Percentiles rank a stretch among this genome's conserved stretches.
These are phyloP conservation scores for Plestiodon gilberti DNA, from an alignment of 2,113 vertebrate species.

Conservation along the genomic window DNA sequence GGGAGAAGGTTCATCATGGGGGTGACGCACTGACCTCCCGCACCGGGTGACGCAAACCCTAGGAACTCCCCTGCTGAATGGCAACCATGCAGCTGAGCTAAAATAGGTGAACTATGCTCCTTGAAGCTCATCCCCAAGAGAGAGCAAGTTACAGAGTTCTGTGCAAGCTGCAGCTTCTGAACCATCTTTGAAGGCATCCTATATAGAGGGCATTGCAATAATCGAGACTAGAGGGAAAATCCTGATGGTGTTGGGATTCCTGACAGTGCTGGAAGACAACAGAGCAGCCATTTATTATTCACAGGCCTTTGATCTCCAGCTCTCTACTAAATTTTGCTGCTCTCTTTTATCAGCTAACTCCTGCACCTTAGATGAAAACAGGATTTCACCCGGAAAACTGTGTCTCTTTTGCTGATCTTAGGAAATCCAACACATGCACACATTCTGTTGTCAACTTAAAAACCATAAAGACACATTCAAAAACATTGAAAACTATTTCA, in stretches of 20 bases:
- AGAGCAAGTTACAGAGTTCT: neutral
- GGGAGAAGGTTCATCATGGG: no score
- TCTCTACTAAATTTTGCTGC: neutral
- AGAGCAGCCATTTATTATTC: neutral
- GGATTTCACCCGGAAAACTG: neutral
- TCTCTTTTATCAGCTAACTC: constrained; percentile 11
- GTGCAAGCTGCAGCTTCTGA: neutral
- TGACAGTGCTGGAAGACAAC: neutral
- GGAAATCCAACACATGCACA: neutral
- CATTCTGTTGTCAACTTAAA: neutral
- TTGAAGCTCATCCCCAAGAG: neutral
- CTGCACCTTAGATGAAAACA: neutral
- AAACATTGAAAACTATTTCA: neutral
- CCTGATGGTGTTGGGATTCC: neutral
- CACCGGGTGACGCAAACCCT: no score
- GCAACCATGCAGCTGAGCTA: neutral
- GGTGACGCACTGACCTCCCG: no score
- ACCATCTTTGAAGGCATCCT: neutral
- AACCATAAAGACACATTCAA: neutral
- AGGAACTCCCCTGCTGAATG: no score
- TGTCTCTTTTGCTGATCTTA: neutral
- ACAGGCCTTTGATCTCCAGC: neutral
- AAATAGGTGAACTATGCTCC: neutral
- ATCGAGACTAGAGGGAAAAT: neutral
- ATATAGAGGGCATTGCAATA: neutral